Evolutionary conservation across 2,888 invertebrate species (phyloP).

Genomic region (Drosophila recens): DNA sequence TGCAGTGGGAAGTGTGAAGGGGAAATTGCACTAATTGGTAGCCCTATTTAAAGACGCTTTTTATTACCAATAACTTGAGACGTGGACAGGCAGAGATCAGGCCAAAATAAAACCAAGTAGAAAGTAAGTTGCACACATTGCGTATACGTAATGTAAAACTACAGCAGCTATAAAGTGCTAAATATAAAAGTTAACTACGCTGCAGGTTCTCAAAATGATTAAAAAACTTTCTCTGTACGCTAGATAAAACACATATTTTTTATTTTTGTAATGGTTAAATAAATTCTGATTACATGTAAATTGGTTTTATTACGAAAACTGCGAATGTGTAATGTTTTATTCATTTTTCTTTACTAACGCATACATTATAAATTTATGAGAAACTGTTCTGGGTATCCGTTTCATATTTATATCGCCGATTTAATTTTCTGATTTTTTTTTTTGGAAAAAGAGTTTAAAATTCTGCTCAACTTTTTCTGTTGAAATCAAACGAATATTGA

Average conservation of each 20-base stretch:
- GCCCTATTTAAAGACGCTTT: constrained; percentile 31
- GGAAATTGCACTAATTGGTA: constrained; percentile 38
- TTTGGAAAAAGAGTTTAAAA: background rate
- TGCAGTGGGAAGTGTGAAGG: background rate
- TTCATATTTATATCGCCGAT: constrained; percentile 2
- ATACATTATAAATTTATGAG: constrained; percentile 13
- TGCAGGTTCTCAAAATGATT: constrained; percentile 18
- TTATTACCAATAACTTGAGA: constrained; percentile 43
- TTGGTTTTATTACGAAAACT: constrained; percentile 1
- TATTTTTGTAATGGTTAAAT: constrained; percentile 1
- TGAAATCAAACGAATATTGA: background rate
- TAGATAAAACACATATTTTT: background rate
- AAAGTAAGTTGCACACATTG: constrained; percentile 9
- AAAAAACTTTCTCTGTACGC: constrained; percentile 9
- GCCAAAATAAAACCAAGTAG: constrained; percentile 4
- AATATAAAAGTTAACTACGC: constrained; percentile 21
- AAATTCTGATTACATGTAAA: constrained; percentile 13
- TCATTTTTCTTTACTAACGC: constrained; percentile 2
- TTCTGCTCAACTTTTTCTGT: background rate
- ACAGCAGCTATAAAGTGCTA: constrained; percentile 20
- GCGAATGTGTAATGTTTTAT: background rate
- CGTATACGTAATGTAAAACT: constrained; percentile 37
- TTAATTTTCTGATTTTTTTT: constrained; percentile 1
- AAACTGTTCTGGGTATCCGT: background rate
- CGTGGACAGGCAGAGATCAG: background rate